Base-by-base conservation (phyloP, 1,140 invertebrate species). In the Drosophila erecta region DNA sequence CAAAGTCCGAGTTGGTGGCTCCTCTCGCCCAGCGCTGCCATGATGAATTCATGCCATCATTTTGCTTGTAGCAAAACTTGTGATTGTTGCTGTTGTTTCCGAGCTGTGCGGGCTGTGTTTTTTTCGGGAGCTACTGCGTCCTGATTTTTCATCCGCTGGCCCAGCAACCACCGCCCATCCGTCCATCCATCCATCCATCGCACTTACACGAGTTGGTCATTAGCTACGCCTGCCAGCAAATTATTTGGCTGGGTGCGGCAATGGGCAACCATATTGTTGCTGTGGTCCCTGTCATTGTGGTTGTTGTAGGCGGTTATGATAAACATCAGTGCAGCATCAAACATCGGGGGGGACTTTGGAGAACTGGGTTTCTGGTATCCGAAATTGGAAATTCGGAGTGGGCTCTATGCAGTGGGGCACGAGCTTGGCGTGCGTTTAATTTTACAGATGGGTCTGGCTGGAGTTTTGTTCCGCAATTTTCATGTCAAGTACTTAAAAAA, bases 21-120 rank as follows among this genome's bases (percentile, higher is more conserved):
- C 37, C 17, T 17, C 12, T 12, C 41, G 12, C 65, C 62, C 51
- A 51, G 61, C 83, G 58, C 70, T 71, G 55, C 60, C 76, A 85
- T 84, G 83, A 86, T 86, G 83, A 87, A 86, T 86, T 86, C 83
- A 76, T 86, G 83, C 79, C 83, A 86, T 86, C 84, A 86, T 76
- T 86, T 86, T 79, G 69, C 81, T 79, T 81, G 79, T 86, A 73
- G 76, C 76, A 72, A 83, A 86, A 87, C 83, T 86, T 83, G 79
- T 72, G 79, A 87, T 76, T 83, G 79, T 79, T 87, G 83, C 65
- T 76, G 58, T 57, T 77, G 73, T 76, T 53, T 50, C 30, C 41
- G 40, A 27, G n/a, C 44, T 53, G 51, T 50, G 27, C 15, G 24
- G 40, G 49, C 24, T 55, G 14, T 46, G 56, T 53, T n/a, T 38